These are phyloP conservation scores for Papilio dardanus DNA, from an alignment of 1,140 invertebrate genomes.

Conservation along the genomic window DNA sequence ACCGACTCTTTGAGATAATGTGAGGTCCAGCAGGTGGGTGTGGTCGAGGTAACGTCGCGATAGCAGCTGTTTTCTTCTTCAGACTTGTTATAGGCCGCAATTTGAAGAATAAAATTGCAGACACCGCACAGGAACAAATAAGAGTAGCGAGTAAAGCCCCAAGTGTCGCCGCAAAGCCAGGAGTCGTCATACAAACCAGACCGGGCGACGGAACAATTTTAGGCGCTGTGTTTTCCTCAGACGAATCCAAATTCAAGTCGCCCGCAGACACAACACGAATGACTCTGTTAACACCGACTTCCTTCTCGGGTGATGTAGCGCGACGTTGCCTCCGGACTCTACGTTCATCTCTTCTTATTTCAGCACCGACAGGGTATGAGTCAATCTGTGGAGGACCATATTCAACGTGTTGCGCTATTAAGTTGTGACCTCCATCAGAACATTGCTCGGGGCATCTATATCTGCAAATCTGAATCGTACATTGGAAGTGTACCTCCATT, in stretches of 20 bases:
- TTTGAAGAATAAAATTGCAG: slow-evolving; percentile 91
- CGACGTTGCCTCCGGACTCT: slow-evolving; percentile 86
- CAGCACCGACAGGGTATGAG: slow-evolving; percentile 85
- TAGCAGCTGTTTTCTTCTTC: slow-evolving; percentile 82
- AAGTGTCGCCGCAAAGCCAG: slow-evolving; percentile 93
- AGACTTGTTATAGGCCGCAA: slow-evolving; percentile 86
- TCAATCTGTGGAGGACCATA: slow-evolving; percentile 88
- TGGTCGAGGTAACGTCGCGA: slow-evolving; percentile 73
- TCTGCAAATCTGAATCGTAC: slow-evolving; percentile 96
- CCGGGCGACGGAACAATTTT: slow-evolving; percentile 88
- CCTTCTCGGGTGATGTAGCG: slow-evolving; percentile 85
- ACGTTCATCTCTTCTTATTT: slow-evolving; percentile 89
- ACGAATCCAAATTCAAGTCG: slow-evolving; percentile 90
- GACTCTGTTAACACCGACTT: slow-evolving; percentile 92
- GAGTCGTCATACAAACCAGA: slow-evolving; percentile 95
- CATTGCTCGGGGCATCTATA: slow-evolving; percentile 96
- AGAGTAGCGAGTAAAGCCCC: slow-evolving; percentile 91
- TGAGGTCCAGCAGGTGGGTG: slow-evolving; percentile 68
- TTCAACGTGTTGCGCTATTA: slow-evolving; percentile 84
- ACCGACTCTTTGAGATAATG: slow-evolving; percentile 77
- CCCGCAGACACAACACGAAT: slow-evolving; percentile 93
- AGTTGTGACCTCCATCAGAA: slow-evolving; percentile 83
- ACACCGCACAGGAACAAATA: slow-evolving; percentile 91
- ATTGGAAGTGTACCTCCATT: slow-evolving; percentile 98
- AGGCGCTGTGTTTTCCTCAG: slow-evolving; percentile 84